Evolutionary conservation across 2,888 invertebrate genomes (phyloP).

Genomic region (Microchrysa polita): DNA sequence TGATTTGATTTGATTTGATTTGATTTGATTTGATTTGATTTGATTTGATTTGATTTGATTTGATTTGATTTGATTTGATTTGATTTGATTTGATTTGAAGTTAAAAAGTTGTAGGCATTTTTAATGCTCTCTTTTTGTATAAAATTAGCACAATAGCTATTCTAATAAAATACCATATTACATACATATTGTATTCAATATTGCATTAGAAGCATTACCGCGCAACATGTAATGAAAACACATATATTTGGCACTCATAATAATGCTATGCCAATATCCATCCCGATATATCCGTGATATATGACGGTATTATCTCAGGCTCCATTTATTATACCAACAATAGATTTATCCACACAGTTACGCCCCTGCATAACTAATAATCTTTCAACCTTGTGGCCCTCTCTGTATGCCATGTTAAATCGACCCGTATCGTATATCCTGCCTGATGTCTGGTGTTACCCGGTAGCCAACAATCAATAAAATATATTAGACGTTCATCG

Average conservation of each 20-base stretch:
- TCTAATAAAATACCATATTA: too few relatives aligned
- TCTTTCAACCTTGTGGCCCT: slow-evolving; percentile 31
- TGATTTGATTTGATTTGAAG: too few relatives aligned
- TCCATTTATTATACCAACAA: slow-evolving; percentile 43
- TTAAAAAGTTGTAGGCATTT: too few relatives aligned
- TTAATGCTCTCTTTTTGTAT: too few relatives aligned
- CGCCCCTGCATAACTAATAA: slow-evolving; percentile 43
- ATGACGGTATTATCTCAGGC: slow-evolving; percentile 41
- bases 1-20: too few relatives aligned
- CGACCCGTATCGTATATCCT: too few relatives aligned
- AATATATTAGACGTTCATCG: slow-evolving; percentile 2
- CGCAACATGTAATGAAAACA: slow-evolving; percentile 38
- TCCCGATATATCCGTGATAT: slow-evolving; percentile 40
- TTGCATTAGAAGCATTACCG: slow-evolving; percentile 32
- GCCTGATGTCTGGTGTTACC: too few relatives aligned
- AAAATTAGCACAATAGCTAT: too few relatives aligned
- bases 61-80: too few relatives aligned
- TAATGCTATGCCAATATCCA: slow-evolving; percentile 40
- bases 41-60: too few relatives aligned
- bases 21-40: too few relatives aligned
- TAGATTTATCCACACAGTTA: slow-evolving; percentile 40
- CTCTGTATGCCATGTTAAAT: neutral
- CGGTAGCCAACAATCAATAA: slow-evolving; percentile 8
- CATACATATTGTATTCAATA: neutral
- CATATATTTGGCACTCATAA: slow-evolving; percentile 26